These are phyloP conservation scores for Larimichthys polyactis DNA, from an alignment of 2,113 vertebrate species.

Conservation along the genomic window DNA sequence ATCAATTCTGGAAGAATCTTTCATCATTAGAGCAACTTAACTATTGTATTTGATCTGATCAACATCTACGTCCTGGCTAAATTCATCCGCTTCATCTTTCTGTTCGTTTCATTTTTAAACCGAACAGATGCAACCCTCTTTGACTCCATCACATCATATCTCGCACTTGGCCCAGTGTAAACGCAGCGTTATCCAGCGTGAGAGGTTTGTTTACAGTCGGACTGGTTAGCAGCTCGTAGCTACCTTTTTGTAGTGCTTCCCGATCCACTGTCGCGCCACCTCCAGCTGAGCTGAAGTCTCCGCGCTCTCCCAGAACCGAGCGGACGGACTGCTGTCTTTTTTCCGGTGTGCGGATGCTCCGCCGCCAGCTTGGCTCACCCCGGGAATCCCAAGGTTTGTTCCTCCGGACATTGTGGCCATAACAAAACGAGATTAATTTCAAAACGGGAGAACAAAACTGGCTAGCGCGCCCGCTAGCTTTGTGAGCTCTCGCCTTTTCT, in stretches of 20 bases:
- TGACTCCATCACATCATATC: not conserved
- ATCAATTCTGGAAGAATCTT: not conserved
- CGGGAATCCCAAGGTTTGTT: slow-evolving; percentile 65
- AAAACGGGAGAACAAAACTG: slow-evolving; percentile 69
- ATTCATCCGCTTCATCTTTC: not conserved
- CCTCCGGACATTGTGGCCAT: slow-evolving; percentile 80
- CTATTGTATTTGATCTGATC: not conserved
- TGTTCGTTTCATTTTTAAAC: not conserved
- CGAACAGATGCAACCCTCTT: not conserved
- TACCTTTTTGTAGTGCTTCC: slow-evolving; percentile 97
- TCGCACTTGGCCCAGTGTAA: not conserved
- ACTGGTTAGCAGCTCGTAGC: slow-evolving; percentile 49
- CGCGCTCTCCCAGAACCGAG: slow-evolving; percentile 91
- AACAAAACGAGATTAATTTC: slow-evolving; percentile 55
- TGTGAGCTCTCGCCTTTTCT: slow-evolving; percentile 43
- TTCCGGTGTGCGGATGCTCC: slow-evolving; percentile 77
- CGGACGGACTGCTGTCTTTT: slow-evolving; percentile 90
- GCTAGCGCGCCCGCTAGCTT: slow-evolving; percentile 74
- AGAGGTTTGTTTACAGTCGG: slow-evolving; percentile 70
- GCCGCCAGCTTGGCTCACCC: slow-evolving; percentile 67
- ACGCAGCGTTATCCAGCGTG: not conserved
- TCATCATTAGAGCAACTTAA: not conserved
- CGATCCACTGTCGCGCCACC: slow-evolving; percentile 90
- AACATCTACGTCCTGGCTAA: not conserved
- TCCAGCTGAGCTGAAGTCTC: slow-evolving; percentile 92